A percentile compares a stretch with the other conserved stretches of the same genome.
Conservation (phyloP, 92 coral and sea anemone genomes). For the Micromussa lordhowensis region DNA sequence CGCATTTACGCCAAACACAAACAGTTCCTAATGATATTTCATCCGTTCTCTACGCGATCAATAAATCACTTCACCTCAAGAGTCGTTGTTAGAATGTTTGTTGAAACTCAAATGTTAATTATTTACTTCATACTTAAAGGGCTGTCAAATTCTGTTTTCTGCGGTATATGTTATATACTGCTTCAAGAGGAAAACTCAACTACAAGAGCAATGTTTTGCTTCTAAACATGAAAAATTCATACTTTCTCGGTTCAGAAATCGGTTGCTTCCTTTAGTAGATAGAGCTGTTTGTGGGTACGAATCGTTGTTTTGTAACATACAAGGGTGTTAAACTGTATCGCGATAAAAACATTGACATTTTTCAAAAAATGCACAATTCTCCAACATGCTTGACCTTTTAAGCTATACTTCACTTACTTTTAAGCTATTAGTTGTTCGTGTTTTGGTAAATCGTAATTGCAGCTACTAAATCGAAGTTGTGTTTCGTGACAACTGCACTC, state of each 20-base stretch:
- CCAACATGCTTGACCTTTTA: not conserved
- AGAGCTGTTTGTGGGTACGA: too few relatives aligned
- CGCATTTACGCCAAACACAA: not conserved
- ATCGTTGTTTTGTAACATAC: too few relatives aligned
- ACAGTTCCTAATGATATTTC: not conserved
- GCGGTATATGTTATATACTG: not conserved
- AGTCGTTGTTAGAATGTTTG: not conserved
- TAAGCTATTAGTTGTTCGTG: not conserved
- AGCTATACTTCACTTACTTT: not conserved
- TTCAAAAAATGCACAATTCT: not conserved
- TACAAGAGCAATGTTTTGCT: not conserved
- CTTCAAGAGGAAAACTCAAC: not conserved
- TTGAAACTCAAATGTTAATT: not conserved
- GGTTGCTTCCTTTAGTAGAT: not conserved
- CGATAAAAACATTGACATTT: not conserved
- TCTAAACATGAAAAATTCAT: not conserved
- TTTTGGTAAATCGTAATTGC: not conserved
- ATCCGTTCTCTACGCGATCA: not conserved
- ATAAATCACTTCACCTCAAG: slow-evolving; percentile 1
- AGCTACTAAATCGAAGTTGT: not conserved
- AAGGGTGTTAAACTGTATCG: not conserved
- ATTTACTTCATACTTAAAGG: not conserved
- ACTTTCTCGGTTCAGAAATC: not conserved
- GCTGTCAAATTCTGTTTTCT: not conserved
- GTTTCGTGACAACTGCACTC: not conserved